Base-by-base conservation (phyloP, 2,113 vertebrate species). In the Ammodytes dubius region DNA sequence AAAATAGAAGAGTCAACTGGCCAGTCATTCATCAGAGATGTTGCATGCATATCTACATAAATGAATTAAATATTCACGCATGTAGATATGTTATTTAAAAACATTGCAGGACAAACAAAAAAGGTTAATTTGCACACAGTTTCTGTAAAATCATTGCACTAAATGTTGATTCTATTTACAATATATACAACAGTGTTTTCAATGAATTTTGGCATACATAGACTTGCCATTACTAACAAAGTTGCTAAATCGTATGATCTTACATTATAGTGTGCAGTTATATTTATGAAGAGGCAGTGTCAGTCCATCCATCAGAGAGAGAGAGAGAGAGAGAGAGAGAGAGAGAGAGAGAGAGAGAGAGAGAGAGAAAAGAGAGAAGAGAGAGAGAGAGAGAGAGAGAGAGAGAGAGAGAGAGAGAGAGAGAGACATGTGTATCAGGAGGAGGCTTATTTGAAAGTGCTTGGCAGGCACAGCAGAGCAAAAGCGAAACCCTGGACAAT, bases 401-500 rank as follows among this genome's bases (percentile, higher is more conserved):
- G 27, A 27, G 27, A 27, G 27, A 27, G 27, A 27, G 27, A 27
- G 27, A 27, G 27, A 27, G 27, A 27, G 27, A 27, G 27, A 27
- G 27, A 27, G 45, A 69, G 9, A 74, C 37, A 19, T 46, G 10
- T 81, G 86, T 82, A 86, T 84, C 17, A 58, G 65, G 40, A 88
- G 54, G 61, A 81, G 74, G 68, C 70, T 76, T 75, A 61, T 61
- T 64, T 70, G 61, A 90, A 79, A 79, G 68, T 64, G 79, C 42
- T 85, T 87, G 81, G 84, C 86, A 86, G 46, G 19, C 77, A 47
- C 9, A 39, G 79, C 56, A 77, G 50, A 87, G 73, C 69, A 77
- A 81, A 27, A 87, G 54, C 43, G 70, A 85, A 86, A 85, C 68
- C 65, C 69, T 87, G 81, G 73, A 84, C 81, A 82, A 82, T 88